These are phyloP conservation scores for Leptocoma aspasia DNA, from an alignment of 2,113 vertebrate species.

Conservation along the genomic window DNA sequence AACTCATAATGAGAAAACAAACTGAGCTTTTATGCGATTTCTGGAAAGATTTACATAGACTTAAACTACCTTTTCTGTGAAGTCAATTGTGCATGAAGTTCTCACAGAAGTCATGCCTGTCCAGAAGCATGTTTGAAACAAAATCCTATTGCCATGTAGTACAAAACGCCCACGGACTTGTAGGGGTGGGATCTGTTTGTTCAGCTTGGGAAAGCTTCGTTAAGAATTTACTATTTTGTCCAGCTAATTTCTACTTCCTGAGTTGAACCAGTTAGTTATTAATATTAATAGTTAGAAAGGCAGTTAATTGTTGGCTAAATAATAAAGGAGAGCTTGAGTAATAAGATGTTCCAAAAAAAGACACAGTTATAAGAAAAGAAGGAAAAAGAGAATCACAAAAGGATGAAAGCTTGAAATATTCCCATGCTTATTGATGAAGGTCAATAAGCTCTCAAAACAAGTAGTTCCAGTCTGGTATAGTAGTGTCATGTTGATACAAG, in stretches of 20 bases:
- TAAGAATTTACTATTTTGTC: background rate
- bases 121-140: background rate
- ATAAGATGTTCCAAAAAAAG: background rate
- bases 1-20: background rate
- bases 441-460: background rate
- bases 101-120: background rate
- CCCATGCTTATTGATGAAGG: background rate
- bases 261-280: background rate
- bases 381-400: background rate
- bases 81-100: background rate
- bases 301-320: background rate
- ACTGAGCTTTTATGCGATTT: background rate
- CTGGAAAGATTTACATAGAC: background rate
- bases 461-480: background rate
- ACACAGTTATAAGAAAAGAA: background rate
- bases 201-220: rapidly evolving
- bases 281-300: background rate
- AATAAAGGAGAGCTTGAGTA: background rate
- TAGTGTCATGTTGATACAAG: background rate
- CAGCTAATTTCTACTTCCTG: background rate
- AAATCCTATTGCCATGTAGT: rapidly evolving
- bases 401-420: background rate
- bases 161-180: rapidly evolving
- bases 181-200: background rate
- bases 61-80: background rate